phyloP scores from a whole-genome alignment of 2,113 vertebrate genomes.

The Scortum barcoo region DNA sequence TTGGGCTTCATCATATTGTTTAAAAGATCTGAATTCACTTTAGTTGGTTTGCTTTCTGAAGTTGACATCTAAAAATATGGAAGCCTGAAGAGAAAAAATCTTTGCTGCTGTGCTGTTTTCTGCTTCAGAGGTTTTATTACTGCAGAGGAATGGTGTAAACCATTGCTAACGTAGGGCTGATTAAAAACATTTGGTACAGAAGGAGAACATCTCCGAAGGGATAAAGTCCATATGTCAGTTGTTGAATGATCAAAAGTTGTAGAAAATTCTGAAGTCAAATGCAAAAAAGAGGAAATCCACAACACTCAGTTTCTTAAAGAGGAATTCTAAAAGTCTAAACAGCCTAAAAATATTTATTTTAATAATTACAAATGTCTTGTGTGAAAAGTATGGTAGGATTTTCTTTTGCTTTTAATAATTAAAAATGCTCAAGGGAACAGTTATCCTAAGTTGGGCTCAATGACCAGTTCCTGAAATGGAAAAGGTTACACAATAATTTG shows the following conservation, averaged over 20 bases:
- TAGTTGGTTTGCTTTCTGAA: not conserved
- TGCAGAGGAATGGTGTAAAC: not conserved
- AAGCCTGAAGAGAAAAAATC: not conserved
- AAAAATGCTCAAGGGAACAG: no score
- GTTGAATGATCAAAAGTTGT: not conserved
- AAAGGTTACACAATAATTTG: not conserved
- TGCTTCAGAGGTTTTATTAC: not conserved
- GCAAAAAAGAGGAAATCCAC: constrained; percentile 50
- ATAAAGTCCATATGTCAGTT: constrained; percentile 7
- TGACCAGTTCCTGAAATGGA: not conserved
- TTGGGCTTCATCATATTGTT: constrained; percentile 32
- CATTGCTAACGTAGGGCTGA: not conserved
- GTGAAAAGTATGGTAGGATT: not conserved
- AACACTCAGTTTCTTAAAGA: not conserved
- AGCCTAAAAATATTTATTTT: not conserved
- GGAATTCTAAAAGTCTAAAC: not conserved
- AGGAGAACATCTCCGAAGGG: not conserved
- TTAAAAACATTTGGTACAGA: not conserved
- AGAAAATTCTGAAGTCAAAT: constrained; percentile 9
- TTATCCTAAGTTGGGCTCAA: not conserved
- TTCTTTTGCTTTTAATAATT: no score
- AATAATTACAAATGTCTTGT: not conserved
- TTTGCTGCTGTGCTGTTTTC: not conserved
- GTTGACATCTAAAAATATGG: not conserved
- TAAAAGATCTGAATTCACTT: constrained; percentile 1